Conservation (phyloP, 2,113 vertebrate species). For the Cyprinodon tularosa region DNA sequence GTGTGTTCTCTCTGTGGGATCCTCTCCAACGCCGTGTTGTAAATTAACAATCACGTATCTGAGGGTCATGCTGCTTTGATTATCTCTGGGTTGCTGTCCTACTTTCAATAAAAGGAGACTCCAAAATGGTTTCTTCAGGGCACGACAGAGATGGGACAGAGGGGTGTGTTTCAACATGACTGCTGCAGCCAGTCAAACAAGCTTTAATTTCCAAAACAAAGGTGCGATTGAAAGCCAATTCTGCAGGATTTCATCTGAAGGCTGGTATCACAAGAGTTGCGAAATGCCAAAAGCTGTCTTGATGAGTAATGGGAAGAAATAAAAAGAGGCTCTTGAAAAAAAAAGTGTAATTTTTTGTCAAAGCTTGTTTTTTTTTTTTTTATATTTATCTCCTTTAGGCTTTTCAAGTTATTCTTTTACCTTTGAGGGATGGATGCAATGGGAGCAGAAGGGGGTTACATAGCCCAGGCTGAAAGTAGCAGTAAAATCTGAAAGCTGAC, state of each 20-base stretch:
- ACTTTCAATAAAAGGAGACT: conserved; percentile 11
- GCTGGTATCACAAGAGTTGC: neutral
- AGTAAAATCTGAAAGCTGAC: too few species aligned
- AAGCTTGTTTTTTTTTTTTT: too few species aligned
- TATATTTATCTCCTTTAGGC: too few species aligned
- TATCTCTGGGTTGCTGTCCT: conserved; percentile 36
- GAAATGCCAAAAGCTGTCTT: neutral
- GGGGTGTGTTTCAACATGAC: conserved; percentile 16
- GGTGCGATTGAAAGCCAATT: neutral
- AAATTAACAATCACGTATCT: conserved; percentile 12
- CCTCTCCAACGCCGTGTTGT: conserved; percentile 8
- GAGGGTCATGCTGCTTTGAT: conserved; percentile 39
- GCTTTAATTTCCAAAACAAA: neutral
- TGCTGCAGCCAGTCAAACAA: neutral
- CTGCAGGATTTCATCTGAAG: neutral
- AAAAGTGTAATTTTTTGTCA: too few species aligned
- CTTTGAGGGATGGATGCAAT: too few species aligned
- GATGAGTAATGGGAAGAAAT: neutral
- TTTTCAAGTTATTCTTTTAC: too few species aligned
- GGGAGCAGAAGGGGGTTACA: too few species aligned
- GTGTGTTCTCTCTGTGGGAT: neutral
- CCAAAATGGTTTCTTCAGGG: neutral
- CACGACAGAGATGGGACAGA: neutral
- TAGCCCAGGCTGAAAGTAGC: too few species aligned
- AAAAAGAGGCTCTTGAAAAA: too few species aligned